Evolutionary conservation across 2,888 invertebrate species (phyloP).

Genomic region (Celastrina argiolus): DNA sequence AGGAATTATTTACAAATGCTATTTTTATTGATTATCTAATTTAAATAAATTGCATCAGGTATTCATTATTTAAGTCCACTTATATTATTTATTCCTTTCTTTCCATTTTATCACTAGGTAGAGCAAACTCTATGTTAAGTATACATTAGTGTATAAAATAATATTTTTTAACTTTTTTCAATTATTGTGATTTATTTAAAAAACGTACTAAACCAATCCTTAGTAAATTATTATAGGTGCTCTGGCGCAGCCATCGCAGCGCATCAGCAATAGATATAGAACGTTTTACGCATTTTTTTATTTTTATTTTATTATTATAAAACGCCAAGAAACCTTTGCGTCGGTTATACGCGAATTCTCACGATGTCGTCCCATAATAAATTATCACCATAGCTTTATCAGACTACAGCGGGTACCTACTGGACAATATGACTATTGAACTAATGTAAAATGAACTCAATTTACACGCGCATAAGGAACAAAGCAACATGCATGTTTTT

Average conservation of each 20-base stretch:
- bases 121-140: no score
- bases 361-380: slow-evolving; percentile 46
- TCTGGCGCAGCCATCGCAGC: not conserved
- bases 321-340: not conserved
- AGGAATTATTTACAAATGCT: no score
- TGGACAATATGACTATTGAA: not conserved
- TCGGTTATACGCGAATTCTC: slow-evolving; percentile 39
- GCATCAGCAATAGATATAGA: not conserved
- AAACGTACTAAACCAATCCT: not conserved
- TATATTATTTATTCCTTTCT: no score
- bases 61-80: no score
- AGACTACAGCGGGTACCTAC: slow-evolving; percentile 5
- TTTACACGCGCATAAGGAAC: not conserved
- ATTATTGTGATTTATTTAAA: no score
- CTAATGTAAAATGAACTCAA: not conserved
- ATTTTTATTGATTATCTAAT: no score
- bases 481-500: not conserved
- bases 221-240: not conserved
- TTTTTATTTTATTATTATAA: slow-evolving; percentile 11
- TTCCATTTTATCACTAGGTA: no score
- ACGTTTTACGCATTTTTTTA: slow-evolving; percentile 1
- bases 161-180: no score
- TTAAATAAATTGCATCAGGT: no score
- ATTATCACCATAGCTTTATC: slow-evolving; percentile 41
- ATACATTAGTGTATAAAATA: no score